Conservation (phyloP, 2,888 invertebrate genomes). For the Busseola fusca region DNA sequence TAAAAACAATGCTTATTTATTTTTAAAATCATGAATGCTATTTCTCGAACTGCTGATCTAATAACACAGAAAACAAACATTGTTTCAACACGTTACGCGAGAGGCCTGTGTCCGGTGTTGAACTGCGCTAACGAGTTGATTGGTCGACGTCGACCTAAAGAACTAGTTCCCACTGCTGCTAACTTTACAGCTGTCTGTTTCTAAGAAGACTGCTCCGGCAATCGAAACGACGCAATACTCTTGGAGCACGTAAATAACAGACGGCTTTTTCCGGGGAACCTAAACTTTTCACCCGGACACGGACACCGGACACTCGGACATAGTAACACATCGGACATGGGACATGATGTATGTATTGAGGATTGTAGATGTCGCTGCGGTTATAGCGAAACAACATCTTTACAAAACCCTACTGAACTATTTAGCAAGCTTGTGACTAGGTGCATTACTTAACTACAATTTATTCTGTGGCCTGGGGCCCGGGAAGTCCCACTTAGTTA, state of each 20-base stretch:
- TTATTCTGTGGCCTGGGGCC: background rate
- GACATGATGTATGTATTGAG: conserved; percentile 29
- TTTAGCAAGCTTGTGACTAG: background rate
- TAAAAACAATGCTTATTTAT: background rate
- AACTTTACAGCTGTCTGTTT: conserved; percentile 16
- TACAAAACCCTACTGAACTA: background rate
- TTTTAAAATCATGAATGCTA: background rate
- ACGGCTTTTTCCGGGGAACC: conserved; percentile 33
- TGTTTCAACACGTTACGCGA: no score
- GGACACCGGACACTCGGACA: conserved; percentile 21
- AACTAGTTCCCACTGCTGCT: conserved; percentile 19
- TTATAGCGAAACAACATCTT: background rate
- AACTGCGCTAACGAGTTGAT: background rate
- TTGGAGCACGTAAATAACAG: conserved; percentile 33
- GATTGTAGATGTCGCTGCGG: conserved; percentile 23
- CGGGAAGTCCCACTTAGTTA: background rate
- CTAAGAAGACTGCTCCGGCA: conserved; percentile 11
- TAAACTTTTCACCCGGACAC: conserved; percentile 31
- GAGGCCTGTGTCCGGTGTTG: conserved; percentile 1
- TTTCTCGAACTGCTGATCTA: background rate
- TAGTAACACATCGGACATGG: conserved; percentile 6
- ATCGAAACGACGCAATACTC: conserved; percentile 26
- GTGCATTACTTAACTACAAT: background rate
- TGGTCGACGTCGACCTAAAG: background rate
- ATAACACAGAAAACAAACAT: conserved; percentile 4